phyloP scores from a whole-genome alignment of 1,140 invertebrate species.

The Dendrolimus punctatus region DNA sequence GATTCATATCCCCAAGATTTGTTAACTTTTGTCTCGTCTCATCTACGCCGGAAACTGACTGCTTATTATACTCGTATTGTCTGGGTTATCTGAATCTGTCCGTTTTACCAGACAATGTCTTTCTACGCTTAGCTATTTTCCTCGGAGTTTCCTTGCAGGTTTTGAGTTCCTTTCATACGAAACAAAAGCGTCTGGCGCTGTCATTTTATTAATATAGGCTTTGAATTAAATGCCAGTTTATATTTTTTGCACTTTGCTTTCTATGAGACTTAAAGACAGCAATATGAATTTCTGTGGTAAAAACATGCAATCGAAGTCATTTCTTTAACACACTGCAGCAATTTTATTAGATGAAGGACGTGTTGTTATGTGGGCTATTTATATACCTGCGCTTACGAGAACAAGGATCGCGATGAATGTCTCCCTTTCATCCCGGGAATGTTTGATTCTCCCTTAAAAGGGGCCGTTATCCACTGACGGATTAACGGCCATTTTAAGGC shows the following conservation, averaged over 20 bases:
- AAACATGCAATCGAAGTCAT: too few species aligned
- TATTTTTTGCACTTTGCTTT: background rate
- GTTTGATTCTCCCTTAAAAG: slow-evolving; percentile 37
- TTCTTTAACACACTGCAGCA: too few species aligned
- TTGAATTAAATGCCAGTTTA: slow-evolving; percentile 12
- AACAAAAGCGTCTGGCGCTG: slow-evolving; percentile 19
- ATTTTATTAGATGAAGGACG: too few species aligned
- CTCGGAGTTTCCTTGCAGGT: slow-evolving; percentile 16
- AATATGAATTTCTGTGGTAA: background rate
- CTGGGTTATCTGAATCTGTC: slow-evolving; percentile 46
- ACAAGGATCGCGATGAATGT: slow-evolving; percentile 13
- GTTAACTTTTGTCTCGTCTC: slow-evolving; percentile 46
- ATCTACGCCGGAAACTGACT: slow-evolving; percentile 48
- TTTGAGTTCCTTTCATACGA: slow-evolving; percentile 22
- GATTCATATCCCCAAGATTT: slow-evolving; percentile 31
- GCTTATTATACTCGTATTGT: slow-evolving; percentile 46
- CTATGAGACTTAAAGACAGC: background rate
- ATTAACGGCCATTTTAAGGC: slow-evolving; percentile 50
- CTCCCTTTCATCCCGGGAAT: slow-evolving; percentile 30
- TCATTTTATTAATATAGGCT: slow-evolving; percentile 13
- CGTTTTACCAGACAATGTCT: slow-evolving; percentile 35
- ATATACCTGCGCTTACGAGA: background rate
- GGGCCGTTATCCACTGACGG: slow-evolving; percentile 37
- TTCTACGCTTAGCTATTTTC: slow-evolving; percentile 23
- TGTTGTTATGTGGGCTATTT: background rate